Evolutionary conservation across 2,113 vertebrate genomes (phyloP).

Genomic region (Anthoscopus minutus): DNA sequence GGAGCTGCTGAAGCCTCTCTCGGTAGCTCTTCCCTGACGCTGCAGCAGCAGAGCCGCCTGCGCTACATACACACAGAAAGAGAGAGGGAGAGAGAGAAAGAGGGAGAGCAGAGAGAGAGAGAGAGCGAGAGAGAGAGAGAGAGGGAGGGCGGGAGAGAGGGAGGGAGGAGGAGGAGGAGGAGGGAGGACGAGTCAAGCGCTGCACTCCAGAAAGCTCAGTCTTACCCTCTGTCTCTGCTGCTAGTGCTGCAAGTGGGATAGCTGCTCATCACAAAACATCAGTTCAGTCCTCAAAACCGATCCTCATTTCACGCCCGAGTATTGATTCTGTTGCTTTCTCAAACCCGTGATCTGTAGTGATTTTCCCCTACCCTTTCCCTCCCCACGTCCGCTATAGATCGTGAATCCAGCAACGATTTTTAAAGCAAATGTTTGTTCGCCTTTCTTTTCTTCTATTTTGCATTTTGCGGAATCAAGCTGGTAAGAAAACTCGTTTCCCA

Average conservation of each 20-base stretch:
- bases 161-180: not conserved
- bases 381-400: constrained; percentile 4
- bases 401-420: not conserved
- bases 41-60: constrained; percentile 50
- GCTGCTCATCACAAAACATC: constrained; percentile 6
- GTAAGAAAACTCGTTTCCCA: not conserved
- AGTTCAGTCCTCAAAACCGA: not conserved
- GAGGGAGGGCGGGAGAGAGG: not conserved
- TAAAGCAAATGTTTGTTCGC: not conserved
- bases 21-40: constrained; percentile 54
- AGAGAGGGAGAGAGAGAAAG: constrained; percentile 20
- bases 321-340: constrained; percentile 15
- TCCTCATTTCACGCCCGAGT: not conserved
- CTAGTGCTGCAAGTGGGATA: constrained; percentile 14
- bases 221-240: constrained; percentile 17
- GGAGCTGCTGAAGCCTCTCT: constrained; percentile 45
- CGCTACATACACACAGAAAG: constrained; percentile 54
- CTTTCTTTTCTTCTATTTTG: not conserved
- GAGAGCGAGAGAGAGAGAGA: not conserved
- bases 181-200: constrained; percentile 36
- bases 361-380: not conserved
- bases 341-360: not conserved
- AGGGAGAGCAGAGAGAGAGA: not conserved
- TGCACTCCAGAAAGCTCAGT: constrained; percentile 47
- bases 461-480: not conserved